Evolutionary conservation across 1,140 invertebrate genomes (phyloP).

Genomic region (Helicoverpa armigera): DNA sequence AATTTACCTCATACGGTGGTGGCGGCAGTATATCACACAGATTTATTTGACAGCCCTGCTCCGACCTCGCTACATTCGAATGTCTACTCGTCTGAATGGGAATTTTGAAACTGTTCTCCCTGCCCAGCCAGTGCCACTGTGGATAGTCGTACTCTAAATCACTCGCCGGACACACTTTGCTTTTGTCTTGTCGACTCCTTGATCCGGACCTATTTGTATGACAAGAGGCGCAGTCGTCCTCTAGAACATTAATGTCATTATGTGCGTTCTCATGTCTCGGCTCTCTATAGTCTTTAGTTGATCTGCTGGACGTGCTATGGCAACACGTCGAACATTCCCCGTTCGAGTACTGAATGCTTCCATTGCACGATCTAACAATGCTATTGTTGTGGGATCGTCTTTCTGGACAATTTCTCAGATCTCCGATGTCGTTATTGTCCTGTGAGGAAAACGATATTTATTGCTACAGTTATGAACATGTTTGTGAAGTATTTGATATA

Average conservation of each 20-base stretch:
- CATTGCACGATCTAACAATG: slow-evolving; percentile 82
- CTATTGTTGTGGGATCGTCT: slow-evolving; percentile 83
- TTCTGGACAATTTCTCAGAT: slow-evolving; percentile 78
- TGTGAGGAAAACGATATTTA: slow-evolving; percentile 64
- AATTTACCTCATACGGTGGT: slow-evolving; percentile 83
- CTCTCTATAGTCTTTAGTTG: slow-evolving; percentile 82
- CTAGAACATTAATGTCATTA: slow-evolving; percentile 76
- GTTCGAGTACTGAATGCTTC: slow-evolving; percentile 82
- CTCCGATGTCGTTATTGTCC: slow-evolving; percentile 80
- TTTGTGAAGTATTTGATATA: slow-evolving; percentile 55
- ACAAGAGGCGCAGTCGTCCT: slow-evolving; percentile 79
- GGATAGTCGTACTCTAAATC: slow-evolving; percentile 85
- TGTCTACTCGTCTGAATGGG: slow-evolving; percentile 79
- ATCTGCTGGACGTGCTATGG: slow-evolving; percentile 82
- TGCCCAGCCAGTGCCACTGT: slow-evolving; percentile 83
- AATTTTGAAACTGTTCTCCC: slow-evolving; percentile 85
- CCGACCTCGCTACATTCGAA: slow-evolving; percentile 79
- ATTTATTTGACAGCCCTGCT: slow-evolving; percentile 86
- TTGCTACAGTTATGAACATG: slow-evolving; percentile 52
- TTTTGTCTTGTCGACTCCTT: slow-evolving; percentile 82
- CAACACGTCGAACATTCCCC: slow-evolving; percentile 84
- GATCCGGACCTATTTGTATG: slow-evolving; percentile 81
- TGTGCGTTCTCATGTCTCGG: slow-evolving; percentile 74
- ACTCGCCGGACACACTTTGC: slow-evolving; percentile 80
- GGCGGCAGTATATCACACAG: slow-evolving; percentile 85